Base-by-base conservation (phyloP, 2,888 invertebrate genomes). In the Hyalella azteca region DNA sequence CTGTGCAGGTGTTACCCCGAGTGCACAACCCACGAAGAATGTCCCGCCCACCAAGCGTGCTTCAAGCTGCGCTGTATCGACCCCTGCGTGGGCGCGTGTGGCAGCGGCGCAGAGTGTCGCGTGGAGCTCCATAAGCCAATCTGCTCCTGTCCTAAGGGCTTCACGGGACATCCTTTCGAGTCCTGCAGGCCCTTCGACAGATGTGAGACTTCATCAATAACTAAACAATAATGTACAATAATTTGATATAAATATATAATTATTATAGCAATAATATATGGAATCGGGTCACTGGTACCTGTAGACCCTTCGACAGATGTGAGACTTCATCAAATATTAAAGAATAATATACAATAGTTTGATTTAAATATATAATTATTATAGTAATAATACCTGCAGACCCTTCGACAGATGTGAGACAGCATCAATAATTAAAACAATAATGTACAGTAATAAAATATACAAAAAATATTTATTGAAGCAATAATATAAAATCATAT, bases 21-120 rank as follows among this genome's bases (percentile, higher is more conserved):
- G 87, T 95, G 95, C 86, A 91, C 92, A 5, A 91, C 92, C 0
- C 93, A 95, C 88, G 89, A 91, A 66, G 94, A 95, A 85, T 95
- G 95, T 86, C 94, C 94, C 0, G 88, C 91, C 78, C 91, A 86
- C 81, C 82, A 86, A 86, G 93, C 94, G 29, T 95, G 95, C 86
- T 90, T 92, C 84, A 93, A 93, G 88, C 93, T 94, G 85, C 92
- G 93, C 82, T 95, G 95, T 87, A 90, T 93, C 79, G 92, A 95
- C 88, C 95, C 95, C 0, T 95, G 95, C 87, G 85, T 85, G 19
- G 93, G 93, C 76, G 93, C 93, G 7, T 95, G 95, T 86, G 95
- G 94, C 59, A 83, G n/a, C 79, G 89, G 91, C 84, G 95, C 95
- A 3, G 93, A 95, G 86, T 95, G 95, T 88, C 91, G 92, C 86